Evolutionary conservation across 2,797 vertebrate species (phyloP).

Genomic region (Cossypha caffra): DNA sequence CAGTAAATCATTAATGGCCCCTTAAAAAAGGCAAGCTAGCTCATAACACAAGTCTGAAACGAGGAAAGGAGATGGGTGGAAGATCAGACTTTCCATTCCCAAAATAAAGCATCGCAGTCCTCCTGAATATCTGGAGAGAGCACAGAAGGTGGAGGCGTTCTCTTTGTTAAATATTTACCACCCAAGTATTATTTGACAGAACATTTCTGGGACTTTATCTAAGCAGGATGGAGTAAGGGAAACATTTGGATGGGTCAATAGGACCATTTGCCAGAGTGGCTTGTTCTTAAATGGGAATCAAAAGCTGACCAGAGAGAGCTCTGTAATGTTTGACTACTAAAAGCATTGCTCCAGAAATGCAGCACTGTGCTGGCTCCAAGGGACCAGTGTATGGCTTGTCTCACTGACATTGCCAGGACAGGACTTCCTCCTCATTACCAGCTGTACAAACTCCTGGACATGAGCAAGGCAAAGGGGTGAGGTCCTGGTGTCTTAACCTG

Average conservation of each 20-base stretch:
- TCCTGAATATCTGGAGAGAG: neutral
- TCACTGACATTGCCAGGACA: neutral
- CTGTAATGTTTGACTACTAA: conserved; percentile 43
- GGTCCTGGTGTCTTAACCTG: neutral
- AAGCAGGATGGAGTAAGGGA: neutral
- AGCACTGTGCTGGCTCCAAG: neutral
- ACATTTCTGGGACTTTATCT: conserved; percentile 30
- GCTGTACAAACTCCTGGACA: fast-evolving
- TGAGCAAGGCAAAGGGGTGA: neutral
- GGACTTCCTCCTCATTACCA: neutral
- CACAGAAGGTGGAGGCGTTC: neutral
- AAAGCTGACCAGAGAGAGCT: neutral
- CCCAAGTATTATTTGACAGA: neutral
- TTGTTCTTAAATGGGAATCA: neutral
- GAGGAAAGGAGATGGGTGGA: neutral
- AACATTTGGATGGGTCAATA: neutral
- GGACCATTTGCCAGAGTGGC: conserved; percentile 24
- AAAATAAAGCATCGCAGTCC: neutral
- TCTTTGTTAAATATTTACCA: conserved; percentile 67
- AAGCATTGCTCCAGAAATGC: neutral
- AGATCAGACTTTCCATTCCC: conserved; percentile 1
- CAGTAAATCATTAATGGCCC: conserved; percentile 45
- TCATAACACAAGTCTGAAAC: neutral
- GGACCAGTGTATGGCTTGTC: neutral
- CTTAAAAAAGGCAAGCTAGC: neutral